Conservation (phyloP, 2,113 vertebrate species). For the Elgaria multicarinata region DNA sequence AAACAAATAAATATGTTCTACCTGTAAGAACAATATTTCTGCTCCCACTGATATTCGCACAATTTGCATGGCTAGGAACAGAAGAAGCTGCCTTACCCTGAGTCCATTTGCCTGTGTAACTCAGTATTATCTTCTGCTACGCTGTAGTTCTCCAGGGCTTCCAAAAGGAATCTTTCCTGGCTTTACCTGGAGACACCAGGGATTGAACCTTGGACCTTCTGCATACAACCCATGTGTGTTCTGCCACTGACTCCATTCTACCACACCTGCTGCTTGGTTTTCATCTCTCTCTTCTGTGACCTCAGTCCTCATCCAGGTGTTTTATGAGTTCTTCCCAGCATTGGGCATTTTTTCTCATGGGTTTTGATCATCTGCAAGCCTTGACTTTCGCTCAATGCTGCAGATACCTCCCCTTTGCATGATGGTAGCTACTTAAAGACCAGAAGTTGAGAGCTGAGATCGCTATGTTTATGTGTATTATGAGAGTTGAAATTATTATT, state of each 20-base stretch:
- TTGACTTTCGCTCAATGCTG: background rate
- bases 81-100: background rate
- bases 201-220: background rate
- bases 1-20: too few species aligned
- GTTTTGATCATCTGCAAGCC: background rate
- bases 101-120: background rate
- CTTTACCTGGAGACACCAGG: background rate
- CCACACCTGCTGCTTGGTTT: too few species aligned
- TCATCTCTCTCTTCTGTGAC: too few species aligned
- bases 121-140: background rate
- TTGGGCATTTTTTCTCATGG: too few species aligned
- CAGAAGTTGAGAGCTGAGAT: background rate
- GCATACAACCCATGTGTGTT: background rate
- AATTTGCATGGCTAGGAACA: background rate
- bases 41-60: conserved; percentile 18
- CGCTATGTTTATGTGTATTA: background rate
- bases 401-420: background rate
- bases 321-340: too few species aligned
- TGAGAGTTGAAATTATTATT: too few species aligned
- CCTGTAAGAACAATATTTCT: background rate
- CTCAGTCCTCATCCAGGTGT: too few species aligned
- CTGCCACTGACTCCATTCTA: background rate
- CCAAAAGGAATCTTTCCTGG: background rate
- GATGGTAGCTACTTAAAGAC: background rate
- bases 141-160: background rate